Conservation (phyloP, 2,888 invertebrate species). For the Leuctra nigra region DNA sequence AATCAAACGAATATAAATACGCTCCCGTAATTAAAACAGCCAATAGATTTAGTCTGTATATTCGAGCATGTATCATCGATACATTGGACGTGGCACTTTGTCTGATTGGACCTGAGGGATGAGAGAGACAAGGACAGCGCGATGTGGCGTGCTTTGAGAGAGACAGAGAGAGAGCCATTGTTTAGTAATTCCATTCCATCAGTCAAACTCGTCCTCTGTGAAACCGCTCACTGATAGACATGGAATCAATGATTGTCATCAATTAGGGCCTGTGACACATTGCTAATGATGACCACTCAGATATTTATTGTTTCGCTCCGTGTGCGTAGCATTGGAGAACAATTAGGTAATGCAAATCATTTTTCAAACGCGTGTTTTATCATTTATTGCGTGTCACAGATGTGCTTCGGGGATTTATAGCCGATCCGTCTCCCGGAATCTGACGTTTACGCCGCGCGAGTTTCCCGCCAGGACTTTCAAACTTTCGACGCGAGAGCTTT, state of each 20-base stretch:
- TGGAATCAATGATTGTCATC: conserved; percentile 10
- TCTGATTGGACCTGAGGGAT: conserved; percentile 11
- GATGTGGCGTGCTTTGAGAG: not conserved
- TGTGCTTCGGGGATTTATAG: too few relatives aligned
- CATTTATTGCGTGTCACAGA: too few relatives aligned
- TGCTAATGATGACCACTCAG: not conserved
- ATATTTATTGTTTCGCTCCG: conserved; percentile 4
- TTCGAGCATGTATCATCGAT: conserved; percentile 9
- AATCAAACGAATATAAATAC: not conserved
- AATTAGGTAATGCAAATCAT: not conserved
- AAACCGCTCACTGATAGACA: conserved; percentile 19
- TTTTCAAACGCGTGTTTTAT: too few relatives aligned
- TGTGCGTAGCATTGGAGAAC: conserved; percentile 8
- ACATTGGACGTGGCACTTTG: conserved; percentile 19
- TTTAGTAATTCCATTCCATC: conserved; percentile 24
- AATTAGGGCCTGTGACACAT: conserved; percentile 7
- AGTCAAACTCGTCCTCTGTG: conserved; percentile 20
- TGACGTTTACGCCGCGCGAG: too few relatives aligned
- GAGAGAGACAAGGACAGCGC: not conserved
- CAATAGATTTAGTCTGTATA: not conserved
- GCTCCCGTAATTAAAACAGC: conserved; percentile 17
- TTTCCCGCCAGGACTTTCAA: too few relatives aligned
- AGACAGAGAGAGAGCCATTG: conserved; percentile 4
- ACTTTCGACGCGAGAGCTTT: too few relatives aligned
- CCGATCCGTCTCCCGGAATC: too few relatives aligned